Evolutionary conservation across 2,888 invertebrate genomes (phyloP), one percentile per base, ranked within the genome.

Genomic region (Drosophila quinaria): DNA sequence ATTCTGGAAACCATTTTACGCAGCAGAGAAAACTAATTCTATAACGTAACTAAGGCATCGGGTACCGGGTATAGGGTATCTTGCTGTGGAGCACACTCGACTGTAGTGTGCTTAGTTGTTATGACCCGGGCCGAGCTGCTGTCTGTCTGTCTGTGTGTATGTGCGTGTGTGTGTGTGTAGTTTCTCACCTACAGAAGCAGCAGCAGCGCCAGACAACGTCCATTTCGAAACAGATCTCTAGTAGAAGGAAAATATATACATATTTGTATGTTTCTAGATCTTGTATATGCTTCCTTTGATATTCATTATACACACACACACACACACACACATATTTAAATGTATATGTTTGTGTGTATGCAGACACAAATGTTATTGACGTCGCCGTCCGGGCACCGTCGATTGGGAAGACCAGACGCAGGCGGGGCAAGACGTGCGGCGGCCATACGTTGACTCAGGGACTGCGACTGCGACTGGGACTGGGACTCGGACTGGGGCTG

Each of bases 331-430:
- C 4, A 59, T n/a, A 50, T 1, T 22, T 13, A 13, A 17, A 13
- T 25, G 5, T 17, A 9, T 22, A 22, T 3, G 47, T 65, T 60
- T 67, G 68, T 68, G 33, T 67, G 61, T 65, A 25, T 65, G 74
- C 78, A 77, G 78, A 72, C 74, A 78, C 74, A 82, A 86, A 86
- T 86, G 89, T 86, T 86, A 85, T 86, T 86, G 86, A 89, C 85
- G 88, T 82, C 70, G 74, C 67, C 78, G 74, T 66, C 66, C 65
- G 74, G 76, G 73, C 70, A 62, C 25, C 65, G 82, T 73, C 83
- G 68, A 74, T 65, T 66, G 44, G 52, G 62, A 65, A 66, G 68
- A 54, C 42, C 42, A 59, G 78, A 70, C 70, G 46, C 68, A 70
- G 44, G 49, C 41, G 72, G 44, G 50, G 22, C n/a, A 65, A 49